Base-by-base conservation (phyloP, 2,113 vertebrate genomes). In the Tiliqua scincoides region DNA sequence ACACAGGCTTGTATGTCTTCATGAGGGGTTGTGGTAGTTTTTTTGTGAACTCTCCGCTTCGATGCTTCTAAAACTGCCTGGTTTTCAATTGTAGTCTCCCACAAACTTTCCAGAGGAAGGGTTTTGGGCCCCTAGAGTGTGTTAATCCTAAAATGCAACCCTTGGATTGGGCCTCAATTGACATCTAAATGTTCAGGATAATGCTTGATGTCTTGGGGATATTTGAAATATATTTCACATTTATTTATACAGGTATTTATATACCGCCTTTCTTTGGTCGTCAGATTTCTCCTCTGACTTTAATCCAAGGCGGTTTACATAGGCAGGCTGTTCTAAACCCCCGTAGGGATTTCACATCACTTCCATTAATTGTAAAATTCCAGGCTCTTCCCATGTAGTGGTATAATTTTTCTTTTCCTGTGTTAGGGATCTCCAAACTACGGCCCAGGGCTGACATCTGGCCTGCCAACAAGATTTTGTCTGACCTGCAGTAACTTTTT, bases 201-300 rank as follows among this genome's bases (percentile, higher is more conserved):
- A 1, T 30, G 15, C 9, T 74, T 85, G 52, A 3, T 85, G 4
- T 89, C 87, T 88, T 70, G 88, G 61, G 17, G 82, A 14, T 91
- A 48, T 23, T 52, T 35, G 30, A 72, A 54, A 79, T 17, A 48
- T 65, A 5, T 27, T n/a, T n/a, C 21, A n/a, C n/a, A n/a, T n/a
- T n/a, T n/a, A n/a, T n/a, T n/a, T n/a, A n/a, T n/a, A n/a, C n/a
- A n/a, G n/a, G n/a, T n/a, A n/a, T n/a, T n/a, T n/a, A n/a, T n/a
- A n/a, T n/a, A n/a, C n/a, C n/a, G n/a, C n/a, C n/a, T n/a, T n/a
- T n/a, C n/a, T n/a, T n/a, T n/a, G n/a, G n/a, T n/a, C n/a, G n/a
- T n/a, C n/a, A n/a, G n/a, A n/a, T n/a, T n/a, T n/a, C n/a, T n/a
- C n/a, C n/a, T n/a, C n/a, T n/a, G n/a, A n/a, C n/a, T n/a, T n/a